A percentile compares a stretch with the other conserved stretches of the same genome.
These are phyloP conservation scores for Neoseiulus cucumeris DNA, from an alignment of 1,140 invertebrate species.

Conservation along the genomic window DNA sequence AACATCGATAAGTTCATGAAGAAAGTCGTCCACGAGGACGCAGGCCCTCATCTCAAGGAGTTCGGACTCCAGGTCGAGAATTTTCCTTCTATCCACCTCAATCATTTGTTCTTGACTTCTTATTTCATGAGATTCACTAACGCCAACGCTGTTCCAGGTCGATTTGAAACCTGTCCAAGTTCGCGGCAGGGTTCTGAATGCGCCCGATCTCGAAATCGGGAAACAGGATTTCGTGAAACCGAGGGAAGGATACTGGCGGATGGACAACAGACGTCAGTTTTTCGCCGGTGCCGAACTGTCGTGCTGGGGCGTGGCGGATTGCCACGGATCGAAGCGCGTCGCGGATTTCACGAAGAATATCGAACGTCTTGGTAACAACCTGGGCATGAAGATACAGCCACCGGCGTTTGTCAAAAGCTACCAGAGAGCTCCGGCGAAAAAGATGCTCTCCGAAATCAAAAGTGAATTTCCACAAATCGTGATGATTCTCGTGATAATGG, in stretches of 20 bases:
- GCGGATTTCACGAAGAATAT: not conserved
- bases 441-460: conserved; percentile 7
- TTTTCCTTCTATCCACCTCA: no score
- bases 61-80: not conserved
- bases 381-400: not conserved
- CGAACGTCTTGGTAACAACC: not conserved
- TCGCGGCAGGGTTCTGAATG: not conserved
- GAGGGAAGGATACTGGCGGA: not conserved
- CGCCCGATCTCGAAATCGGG: not conserved
- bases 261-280: not conserved
- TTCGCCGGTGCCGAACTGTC: not conserved
- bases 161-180: not conserved
- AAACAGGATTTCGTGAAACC: not conserved
- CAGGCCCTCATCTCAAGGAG: not conserved
- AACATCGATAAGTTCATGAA: conserved; percentile 13
- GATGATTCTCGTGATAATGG: not conserved
- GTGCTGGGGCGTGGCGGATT: not conserved
- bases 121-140: no score
- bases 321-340: not conserved
- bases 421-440: not conserved
- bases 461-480: not conserved
- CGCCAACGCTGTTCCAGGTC: not conserved
- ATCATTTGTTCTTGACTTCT: no score
- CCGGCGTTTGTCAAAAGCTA: not conserved
- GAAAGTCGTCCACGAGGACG: conserved; percentile 17